These are phyloP conservation scores for Trissonchulus latispiculum DNA, from an alignment of 2,888 invertebrate species.

Conservation along the genomic window DNA sequence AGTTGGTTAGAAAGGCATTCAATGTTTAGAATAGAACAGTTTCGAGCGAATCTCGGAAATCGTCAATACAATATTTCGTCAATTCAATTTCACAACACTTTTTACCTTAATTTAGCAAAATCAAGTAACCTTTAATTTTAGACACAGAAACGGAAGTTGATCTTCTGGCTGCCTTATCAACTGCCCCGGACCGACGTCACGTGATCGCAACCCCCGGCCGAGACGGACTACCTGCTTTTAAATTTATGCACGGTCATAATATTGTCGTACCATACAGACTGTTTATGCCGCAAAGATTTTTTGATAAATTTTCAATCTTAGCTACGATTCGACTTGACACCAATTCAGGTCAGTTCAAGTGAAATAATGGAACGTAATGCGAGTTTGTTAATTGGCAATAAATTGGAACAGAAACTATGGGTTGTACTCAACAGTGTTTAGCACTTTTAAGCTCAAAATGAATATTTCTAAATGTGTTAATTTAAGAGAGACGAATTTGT, in stretches of 20 bases:
- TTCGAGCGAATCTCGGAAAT: too few relatives aligned
- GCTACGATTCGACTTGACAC: constrained; percentile 60
- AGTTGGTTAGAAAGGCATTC: too few relatives aligned
- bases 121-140: neutral
- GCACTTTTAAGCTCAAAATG: too few relatives aligned
- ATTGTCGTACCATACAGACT: constrained; percentile 53
- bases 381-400: neutral
- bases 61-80: too few relatives aligned
- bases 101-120: neutral
- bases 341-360: neutral
- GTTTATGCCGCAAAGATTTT: constrained; percentile 53
- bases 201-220: constrained; percentile 69
- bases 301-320: constrained; percentile 71
- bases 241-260: constrained; percentile 67
- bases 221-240: constrained; percentile 77
- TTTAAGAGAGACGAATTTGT: too few relatives aligned
- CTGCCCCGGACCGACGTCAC: constrained; percentile 11
- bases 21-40: too few relatives aligned
- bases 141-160: neutral
- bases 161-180: neutral
- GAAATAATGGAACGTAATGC: neutral
- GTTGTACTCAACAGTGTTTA: neutral
- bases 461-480: too few relatives aligned
- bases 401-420: neutral
- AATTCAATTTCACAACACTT: too few relatives aligned